Conservation (phyloP, 2,113 vertebrate species). For the Cygnus atratus region DNA sequence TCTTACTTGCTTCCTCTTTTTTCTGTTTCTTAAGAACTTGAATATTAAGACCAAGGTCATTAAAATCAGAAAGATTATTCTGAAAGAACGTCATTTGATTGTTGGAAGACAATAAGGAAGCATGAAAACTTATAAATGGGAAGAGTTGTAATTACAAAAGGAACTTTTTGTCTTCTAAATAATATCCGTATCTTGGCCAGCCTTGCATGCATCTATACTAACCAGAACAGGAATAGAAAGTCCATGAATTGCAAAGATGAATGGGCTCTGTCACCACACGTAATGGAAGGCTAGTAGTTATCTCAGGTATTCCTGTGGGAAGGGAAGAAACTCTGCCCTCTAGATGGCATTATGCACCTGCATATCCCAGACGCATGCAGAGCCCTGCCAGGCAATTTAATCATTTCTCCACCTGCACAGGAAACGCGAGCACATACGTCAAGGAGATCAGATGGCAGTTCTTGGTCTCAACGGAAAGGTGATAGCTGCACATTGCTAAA, state of each 20-base stretch:
- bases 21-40: background rate
- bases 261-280: background rate
- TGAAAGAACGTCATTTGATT: background rate
- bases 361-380: background rate
- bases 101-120: background rate
- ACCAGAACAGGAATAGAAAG: background rate
- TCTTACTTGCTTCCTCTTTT: background rate
- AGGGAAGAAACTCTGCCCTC: background rate
- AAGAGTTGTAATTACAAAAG: background rate
- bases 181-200: background rate
- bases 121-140: background rate
- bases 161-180: background rate
- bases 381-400: background rate
- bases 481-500: background rate
- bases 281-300: background rate
- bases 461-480: background rate
- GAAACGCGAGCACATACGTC: background rate
- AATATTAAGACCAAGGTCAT: background rate
- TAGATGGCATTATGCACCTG: slow-evolving; percentile 5
- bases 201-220: background rate
- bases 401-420: background rate
- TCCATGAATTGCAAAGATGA: background rate
- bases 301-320: background rate
- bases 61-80: background rate
- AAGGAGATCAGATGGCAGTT: background rate